Base-by-base conservation (phyloP, 1,140 invertebrate species). In the Drosophila pruinosa region DNA sequence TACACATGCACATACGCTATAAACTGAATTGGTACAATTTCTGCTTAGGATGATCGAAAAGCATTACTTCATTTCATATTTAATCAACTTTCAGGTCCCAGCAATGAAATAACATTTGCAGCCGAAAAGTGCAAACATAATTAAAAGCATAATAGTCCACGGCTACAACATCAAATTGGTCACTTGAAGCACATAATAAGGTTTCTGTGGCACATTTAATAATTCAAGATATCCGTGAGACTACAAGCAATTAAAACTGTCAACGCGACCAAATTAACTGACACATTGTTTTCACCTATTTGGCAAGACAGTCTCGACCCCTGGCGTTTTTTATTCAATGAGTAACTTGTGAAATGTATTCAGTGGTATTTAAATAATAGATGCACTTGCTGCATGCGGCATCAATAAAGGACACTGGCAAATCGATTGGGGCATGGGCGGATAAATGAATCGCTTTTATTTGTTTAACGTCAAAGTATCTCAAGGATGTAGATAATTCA, bases 281-380 rank as follows among this genome's bases (percentile, higher is more conserved):
- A 68, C 81, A 80, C 64, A 73, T 74, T 71, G 75, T 71, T 86
- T 80, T 71, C 57, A 62, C 76, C 69, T 76, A 63, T 67, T 68
- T 78, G 14, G 22, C 3, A 24, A 26, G 17, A 15, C 17, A 12
- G 12, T 26, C 24, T 24, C 19, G 5, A 4, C n/a, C 38, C 47
- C 39, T n/a, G n/a, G n/a, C n/a, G n/a, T n/a, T n/a, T n/a, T n/a
- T n/a, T n/a, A n/a, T 2, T n/a, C 36, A 10, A 36, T 43, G 24
- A 28, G 31, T 38, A 36, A 67, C 39, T 69, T 73, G 81, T 57
- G 52, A 71, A 85, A 80, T 74, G 69, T 80, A 86, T 86, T 80
- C 81, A 85, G 80, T 80, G 58, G 69, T 68, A 56, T 52, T 56
- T 85, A 57, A 86, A 85, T 85, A 85, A 86, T 85, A 68, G 56